Base-by-base conservation (phyloP, 2,888 invertebrate species). In the Eristalis tenax region DNA sequence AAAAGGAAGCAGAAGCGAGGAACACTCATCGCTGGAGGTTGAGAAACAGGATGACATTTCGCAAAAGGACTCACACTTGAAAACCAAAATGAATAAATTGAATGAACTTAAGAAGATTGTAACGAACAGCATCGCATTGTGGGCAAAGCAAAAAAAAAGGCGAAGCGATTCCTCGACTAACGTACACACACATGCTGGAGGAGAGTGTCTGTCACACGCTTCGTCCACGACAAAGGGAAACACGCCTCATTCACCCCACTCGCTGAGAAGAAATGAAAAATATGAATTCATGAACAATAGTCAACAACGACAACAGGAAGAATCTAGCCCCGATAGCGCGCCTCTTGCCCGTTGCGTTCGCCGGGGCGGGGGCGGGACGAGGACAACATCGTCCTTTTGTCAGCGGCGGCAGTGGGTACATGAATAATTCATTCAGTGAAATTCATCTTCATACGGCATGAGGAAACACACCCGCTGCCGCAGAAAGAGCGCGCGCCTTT, bases 371-470 rank as follows among this genome's bases (percentile, higher is more conserved):
- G 15, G 50, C 0, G 4, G 43, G 43, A 43, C 43, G 8, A 32
- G 63, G 70, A 64, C 64, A 13, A 71, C 32, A 50, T 28, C 15
- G n/a, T 26, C 57, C 66, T 5, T 38, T 69, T 76, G 70, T 76
- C 82, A 76, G 59, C 73, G 74, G 59, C 82, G 71, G 59, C 73
- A 69, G 59, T 38, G n/a, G 66, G 66, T 80, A 73, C 66, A 87
- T 87, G 87, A 87, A 87, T 87, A 69, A 87, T 87, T 87, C 83
- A 87, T 86, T 74, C 78, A 65, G 26, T 78, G 66, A 79, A 87
- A 87, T 80, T 87, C 87, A 87, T 87, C 87, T 83, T 87, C 80
- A 70, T 87, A 75, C 56, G 63, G 43, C 75, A 59, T 57, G 64
- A n/a, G 61, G 61, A 66, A 75, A 80, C 66, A 68, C 43, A 68